Evolutionary conservation across 2,113 vertebrate species (phyloP), one percentile per base, ranked within the genome.

Genomic region (Tragulus kanchil): DNA sequence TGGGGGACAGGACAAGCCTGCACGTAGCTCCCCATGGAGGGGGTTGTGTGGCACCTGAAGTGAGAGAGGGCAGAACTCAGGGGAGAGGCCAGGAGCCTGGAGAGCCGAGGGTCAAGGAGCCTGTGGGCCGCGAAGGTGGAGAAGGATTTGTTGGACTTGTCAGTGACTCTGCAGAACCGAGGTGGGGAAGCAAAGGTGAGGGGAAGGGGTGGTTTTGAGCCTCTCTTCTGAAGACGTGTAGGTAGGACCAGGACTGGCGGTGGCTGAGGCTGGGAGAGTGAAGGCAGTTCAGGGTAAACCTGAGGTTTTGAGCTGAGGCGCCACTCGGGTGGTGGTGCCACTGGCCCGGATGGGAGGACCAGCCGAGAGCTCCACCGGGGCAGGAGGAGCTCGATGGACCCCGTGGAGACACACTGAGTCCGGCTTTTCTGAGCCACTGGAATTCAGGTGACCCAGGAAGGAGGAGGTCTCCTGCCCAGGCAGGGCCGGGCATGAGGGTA

Each of bases 401-500:
- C 10, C 48, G 15, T n/a, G 10, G 50, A 56, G 65, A 28, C 3
- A 8, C 17, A 42, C 78, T 12, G 8, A 56, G 31, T 69, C 42
- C 4, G 17, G 28, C 31, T 45, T 50, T 81, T 16, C 78, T 14
- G 67, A 56, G 62, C 73, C 13, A 0, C 2, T 16, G 45, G 78
- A 42, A 31, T n/a, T 42, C 19, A n/a, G 50, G 26, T 48, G 56
- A 58, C 65, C 52, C 16, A 9, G 7, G 16, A 12, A 48, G 50
- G 73, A 75, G 58, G 23, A 3, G 7, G 42, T 13, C 61, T 62
- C 10, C 8, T n/a, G 59, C 3, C 23, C 13, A 23, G 1, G 31
- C 11, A 19, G 31, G 56, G 25, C 5, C 12, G 0, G 0, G 9
- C 8, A 5, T 5, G 7, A 19, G 69, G 54, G 15, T 9, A 6